Base-by-base conservation (phyloP, 2,797 vertebrate species). In the Phalanger gymnotis region DNA sequence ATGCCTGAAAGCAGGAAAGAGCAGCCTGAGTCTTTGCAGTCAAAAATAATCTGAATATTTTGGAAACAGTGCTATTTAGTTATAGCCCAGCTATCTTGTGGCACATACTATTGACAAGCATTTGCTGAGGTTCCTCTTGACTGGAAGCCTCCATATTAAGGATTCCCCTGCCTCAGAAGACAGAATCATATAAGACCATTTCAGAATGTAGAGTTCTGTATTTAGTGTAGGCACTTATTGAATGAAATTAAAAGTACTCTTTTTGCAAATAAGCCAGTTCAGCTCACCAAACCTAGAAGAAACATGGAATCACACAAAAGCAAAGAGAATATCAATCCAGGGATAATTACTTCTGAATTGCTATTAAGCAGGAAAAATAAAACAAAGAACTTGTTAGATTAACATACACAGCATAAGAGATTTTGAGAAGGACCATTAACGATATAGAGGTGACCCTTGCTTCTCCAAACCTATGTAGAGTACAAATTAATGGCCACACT, bases 1-100 rank as follows among this genome's bases (percentile, higher is more conserved):
- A 87, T 56, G 81, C 95, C 93, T 95, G 96, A 93, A 55, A 57
- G 54, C 57, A 28, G 14, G 4, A 56, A 51, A 57, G 5, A 6
- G 14, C 30, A 57, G 13, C 55, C 25, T 58, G 27, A 51, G 40
- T 47, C 7, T 92, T 92, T 31, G 12, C 30, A 31, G 73, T 7
- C 51, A 14, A 57, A 56, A 92, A 47, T 28, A 57, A 22, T 51
- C 55, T 92, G 40, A 92, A 27, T 22, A 30, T 57, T 52, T 51
- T 58, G 91, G 22, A 57, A 56, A 56, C 40, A 56, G 34, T 47
- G 40, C 22, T 81, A 47, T 47, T 81, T 81, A 81, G 31, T 22
- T 81, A 47, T 25, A 47, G 73, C n/a, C 66, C 40, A n/a, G 66
- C n/a, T 73, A 40, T 40, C n/a, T 40, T 22, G 66, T 40, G 66